Conservation (phyloP, 1,140 invertebrate genomes). For the Euura lappo region DNA sequence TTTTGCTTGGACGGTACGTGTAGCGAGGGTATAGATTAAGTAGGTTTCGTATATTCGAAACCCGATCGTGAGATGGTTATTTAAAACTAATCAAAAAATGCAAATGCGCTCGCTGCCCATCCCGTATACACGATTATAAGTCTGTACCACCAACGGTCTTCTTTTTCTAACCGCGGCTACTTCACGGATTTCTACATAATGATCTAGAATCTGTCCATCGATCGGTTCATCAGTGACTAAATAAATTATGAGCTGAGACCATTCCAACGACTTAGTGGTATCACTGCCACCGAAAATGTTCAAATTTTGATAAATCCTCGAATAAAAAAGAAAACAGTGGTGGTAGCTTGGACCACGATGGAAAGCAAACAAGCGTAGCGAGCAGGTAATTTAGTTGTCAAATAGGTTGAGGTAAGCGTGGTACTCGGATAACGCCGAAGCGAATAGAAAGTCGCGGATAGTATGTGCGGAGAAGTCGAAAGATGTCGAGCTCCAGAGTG, state of each 20-base stretch:
- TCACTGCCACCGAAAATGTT: no score
- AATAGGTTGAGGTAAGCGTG: constrained; percentile 2
- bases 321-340: constrained; percentile 43
- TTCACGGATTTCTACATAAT: no score
- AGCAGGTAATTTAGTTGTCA: constrained; percentile 7
- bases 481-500: neutral
- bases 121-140: neutral
- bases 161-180: no score
- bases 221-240: no score
- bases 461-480: constrained; percentile 3
- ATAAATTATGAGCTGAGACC: no score
- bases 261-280: no score
- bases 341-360: neutral
- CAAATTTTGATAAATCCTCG: no score
- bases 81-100: constrained; percentile 6
- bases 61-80: neutral
- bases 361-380: neutral
- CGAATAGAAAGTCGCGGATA: neutral
- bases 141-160: no score
- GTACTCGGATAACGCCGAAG: neutral
- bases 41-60: neutral
- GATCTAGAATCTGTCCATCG: no score
- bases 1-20: constrained; percentile 6
- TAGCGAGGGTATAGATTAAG: neutral
- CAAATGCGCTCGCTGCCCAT: neutral